Evolutionary conservation across 1,140 invertebrate genomes (phyloP).

Genomic region (Apocrypta bakeri): DNA sequence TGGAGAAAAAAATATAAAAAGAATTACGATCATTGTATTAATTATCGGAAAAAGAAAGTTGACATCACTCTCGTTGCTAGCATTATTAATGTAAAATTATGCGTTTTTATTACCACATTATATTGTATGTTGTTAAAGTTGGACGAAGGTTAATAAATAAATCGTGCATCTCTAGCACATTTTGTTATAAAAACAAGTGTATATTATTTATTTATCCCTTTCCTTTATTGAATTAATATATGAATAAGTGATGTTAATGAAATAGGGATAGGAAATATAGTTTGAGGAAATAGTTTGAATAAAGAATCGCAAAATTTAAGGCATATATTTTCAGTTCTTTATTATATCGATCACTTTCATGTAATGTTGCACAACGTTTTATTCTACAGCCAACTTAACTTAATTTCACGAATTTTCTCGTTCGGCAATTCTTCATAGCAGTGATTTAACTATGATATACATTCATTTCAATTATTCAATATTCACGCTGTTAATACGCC

Average conservation of each 20-base stretch:
- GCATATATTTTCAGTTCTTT: conserved; percentile 52
- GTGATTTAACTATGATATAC: conserved; percentile 28
- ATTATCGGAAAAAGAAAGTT: background rate
- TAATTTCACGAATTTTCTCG: conserved; percentile 24
- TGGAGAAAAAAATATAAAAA: background rate
- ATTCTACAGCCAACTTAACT: conserved; percentile 39
- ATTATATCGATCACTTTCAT: conserved; percentile 51
- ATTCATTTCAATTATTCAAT: conserved; percentile 1
- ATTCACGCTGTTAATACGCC: conserved; percentile 9
- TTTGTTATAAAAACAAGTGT: conserved; percentile 67
- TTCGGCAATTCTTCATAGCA: conserved; percentile 12
- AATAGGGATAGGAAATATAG: background rate
- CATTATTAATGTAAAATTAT: conserved; percentile 71
- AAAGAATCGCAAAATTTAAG: conserved; percentile 24
- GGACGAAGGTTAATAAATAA: conserved; percentile 74
- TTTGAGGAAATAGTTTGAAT: background rate
- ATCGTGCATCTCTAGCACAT: conserved; percentile 71
- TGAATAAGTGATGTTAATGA: too few species aligned
- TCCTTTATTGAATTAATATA: background rate
- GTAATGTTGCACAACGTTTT: conserved; percentile 45
- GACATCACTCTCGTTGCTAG: conserved; percentile 64
- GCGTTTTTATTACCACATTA: conserved; percentile 73
- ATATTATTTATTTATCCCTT: background rate
- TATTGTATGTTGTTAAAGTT: conserved; percentile 75
- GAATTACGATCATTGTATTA: background rate